Evolutionary conservation across 2,113 vertebrate genomes (phyloP).

Genomic region (Scolopax mira): DNA sequence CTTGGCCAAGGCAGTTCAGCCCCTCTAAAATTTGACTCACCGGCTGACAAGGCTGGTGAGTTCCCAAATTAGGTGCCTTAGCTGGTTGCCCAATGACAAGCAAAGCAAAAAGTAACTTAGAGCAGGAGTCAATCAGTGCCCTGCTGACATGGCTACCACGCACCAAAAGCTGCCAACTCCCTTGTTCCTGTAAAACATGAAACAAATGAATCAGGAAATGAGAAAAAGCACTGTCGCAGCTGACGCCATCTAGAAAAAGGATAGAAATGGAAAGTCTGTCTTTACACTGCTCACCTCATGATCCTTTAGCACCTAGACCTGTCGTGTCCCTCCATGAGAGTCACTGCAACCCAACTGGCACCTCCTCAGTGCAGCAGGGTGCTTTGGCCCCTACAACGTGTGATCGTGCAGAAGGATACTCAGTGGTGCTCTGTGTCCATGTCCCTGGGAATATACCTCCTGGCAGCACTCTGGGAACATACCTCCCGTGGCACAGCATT

Average conservation of each 20-base stretch:
- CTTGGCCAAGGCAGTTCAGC: background rate
- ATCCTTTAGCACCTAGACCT: background rate
- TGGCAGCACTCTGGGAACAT: background rate
- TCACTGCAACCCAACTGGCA: background rate
- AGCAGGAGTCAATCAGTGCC: background rate
- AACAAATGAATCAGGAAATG: background rate
- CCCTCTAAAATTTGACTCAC: background rate
- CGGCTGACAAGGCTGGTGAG: background rate
- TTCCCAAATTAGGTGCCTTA: background rate
- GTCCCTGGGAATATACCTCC: background rate
- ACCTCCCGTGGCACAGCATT: background rate
- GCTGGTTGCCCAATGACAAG: background rate
- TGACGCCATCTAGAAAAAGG: background rate
- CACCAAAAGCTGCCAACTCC: background rate
- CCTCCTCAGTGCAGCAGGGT: background rate
- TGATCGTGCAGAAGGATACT: background rate
- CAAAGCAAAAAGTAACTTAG: background rate
- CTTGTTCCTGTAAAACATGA: background rate
- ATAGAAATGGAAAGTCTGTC: background rate
- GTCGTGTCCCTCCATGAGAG: background rate
- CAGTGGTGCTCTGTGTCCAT: background rate
- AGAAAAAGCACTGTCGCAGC: background rate
- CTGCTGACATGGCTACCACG: background rate
- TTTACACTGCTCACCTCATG: background rate
- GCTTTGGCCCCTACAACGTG: background rate